A percentile compares a stretch with the other conserved stretches of the same genome.
Evolutionary conservation across 2,888 invertebrate genomes (phyloP).

Genomic region (Meteorus cinctellus): DNA sequence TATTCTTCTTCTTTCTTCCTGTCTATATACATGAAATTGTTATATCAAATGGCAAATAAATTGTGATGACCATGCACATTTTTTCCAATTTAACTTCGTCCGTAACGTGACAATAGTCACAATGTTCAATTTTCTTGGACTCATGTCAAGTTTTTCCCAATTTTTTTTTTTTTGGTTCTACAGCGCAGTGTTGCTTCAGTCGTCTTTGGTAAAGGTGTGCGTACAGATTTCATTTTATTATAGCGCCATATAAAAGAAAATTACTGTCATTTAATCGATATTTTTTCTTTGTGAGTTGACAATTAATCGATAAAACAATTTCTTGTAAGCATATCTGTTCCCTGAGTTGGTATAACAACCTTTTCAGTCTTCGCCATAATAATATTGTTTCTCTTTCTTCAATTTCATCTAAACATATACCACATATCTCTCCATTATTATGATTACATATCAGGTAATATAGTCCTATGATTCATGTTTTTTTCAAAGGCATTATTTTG

Average conservation of each 20-base stretch:
- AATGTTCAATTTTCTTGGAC: conserved; percentile 46
- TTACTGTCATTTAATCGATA: conserved; percentile 37
- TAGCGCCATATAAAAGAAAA: conserved; percentile 52
- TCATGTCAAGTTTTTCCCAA: conserved; percentile 47
- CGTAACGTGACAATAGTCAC: conserved; percentile 47
- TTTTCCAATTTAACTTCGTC: neutral
- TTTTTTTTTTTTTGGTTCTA: conserved; percentile 60
- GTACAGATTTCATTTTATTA: conserved; percentile 39
- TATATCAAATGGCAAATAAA: conserved; percentile 38
- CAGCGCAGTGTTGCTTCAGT: conserved; percentile 66
- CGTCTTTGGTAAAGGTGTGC: conserved; percentile 68
- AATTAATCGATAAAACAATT: conserved; percentile 56
- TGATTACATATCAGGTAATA: conserved; percentile 56
- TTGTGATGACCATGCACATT: conserved; percentile 42
- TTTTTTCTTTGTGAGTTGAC: conserved; percentile 51
- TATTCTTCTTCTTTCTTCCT: conserved; percentile 39
- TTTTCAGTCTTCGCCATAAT: conserved; percentile 68
- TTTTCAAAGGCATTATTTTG: conserved; percentile 24
- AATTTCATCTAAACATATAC: conserved; percentile 43
- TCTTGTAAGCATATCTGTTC: conserved; percentile 65
- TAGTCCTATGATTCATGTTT: conserved; percentile 43
- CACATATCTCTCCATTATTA: conserved; percentile 52
- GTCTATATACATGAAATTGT: conserved; percentile 49
- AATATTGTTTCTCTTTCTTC: conserved; percentile 44
- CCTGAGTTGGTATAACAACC: conserved; percentile 69